A percentile compares a stretch with the other conserved stretches of the same genome.
Conservation (phyloP, 2,113 vertebrate species). For the Amphiprion ocellaris region DNA sequence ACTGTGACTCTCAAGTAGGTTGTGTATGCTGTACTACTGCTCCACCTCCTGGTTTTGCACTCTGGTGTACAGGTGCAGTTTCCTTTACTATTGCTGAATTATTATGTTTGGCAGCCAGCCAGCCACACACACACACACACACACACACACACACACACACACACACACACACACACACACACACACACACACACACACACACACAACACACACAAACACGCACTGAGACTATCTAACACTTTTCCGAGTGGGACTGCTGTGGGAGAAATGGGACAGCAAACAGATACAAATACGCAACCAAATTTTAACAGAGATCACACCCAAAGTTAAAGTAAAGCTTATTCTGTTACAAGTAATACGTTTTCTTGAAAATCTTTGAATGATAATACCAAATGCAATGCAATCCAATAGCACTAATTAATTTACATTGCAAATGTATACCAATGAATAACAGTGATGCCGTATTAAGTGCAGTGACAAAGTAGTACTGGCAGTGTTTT, state of each 20-base stretch:
- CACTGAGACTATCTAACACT: neutral
- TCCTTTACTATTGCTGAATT: neutral
- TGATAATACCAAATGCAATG: too few species aligned
- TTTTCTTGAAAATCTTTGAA: neutral
- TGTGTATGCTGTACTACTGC: conserved; percentile 22
- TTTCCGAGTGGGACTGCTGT: neutral
- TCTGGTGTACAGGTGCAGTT: neutral
- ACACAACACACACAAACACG: neutral
- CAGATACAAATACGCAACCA: neutral
- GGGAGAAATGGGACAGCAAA: neutral
- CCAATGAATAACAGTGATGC: too few species aligned
- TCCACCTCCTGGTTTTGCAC: conserved; percentile 43
- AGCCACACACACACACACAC: neutral
- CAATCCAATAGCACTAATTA: too few species aligned
- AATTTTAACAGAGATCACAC: neutral
- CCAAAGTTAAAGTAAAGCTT: neutral
- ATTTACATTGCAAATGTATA: too few species aligned
- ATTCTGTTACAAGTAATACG: neutral
- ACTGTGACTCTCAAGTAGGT: neutral
- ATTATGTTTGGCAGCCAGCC: neutral
- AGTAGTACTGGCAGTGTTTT: neutral
- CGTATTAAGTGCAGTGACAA: neutral
- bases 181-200: too few species aligned
- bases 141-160: too few species aligned
- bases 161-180: too few species aligned